Base-by-base conservation (phyloP, 2,113 vertebrate species). In the Sorex fumeus region DNA sequence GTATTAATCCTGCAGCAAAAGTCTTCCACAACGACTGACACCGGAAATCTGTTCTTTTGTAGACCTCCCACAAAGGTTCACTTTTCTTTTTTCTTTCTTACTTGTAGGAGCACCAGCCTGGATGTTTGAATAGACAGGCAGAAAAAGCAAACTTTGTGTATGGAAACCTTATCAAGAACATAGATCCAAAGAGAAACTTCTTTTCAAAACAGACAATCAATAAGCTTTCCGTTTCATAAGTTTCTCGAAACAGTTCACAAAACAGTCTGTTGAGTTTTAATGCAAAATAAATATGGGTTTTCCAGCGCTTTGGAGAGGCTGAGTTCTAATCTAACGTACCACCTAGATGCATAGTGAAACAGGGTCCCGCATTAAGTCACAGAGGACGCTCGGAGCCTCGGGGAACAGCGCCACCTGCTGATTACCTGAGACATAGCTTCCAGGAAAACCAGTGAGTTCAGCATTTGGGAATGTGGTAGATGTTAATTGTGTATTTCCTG, bases 351-450 rank as follows among this genome's bases (percentile, higher is more conserved):
- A 16, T 32, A 45, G 15, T 43, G 43, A 57, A 90, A 10, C 3
- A 88, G n/a, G n/a, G 1, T 71, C n/a, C 15, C 32, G n/a, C 45
- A 1, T 27, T 45, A 62, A 34, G 11, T 53, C n/a, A 69, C 89
- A 16, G 5, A 92, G 15, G 15, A 60, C 67, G 62, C 72, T 40
- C 40, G 40, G 28, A 67, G 71, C 27, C 81, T 85, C 96, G 88
- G 95, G 79, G 87, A 93, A 87, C 95, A 96, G 93, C 75, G 94
- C 95, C 96, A 97, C 72, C 96, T 97, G 96, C 95, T 93, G 96
- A 91, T 64, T 21, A 15, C 15, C 70, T 0, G n/a, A 69, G 23
- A 82, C 74, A 91, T 64, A 91, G 71, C 47, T 87, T n/a, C 74
- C 60, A 30, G 19, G 87, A 47, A 90, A 84, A 80, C 80, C 21